Base-by-base conservation (phyloP, 2,797 vertebrate genomes). In the Ceyx erithaca region DNA sequence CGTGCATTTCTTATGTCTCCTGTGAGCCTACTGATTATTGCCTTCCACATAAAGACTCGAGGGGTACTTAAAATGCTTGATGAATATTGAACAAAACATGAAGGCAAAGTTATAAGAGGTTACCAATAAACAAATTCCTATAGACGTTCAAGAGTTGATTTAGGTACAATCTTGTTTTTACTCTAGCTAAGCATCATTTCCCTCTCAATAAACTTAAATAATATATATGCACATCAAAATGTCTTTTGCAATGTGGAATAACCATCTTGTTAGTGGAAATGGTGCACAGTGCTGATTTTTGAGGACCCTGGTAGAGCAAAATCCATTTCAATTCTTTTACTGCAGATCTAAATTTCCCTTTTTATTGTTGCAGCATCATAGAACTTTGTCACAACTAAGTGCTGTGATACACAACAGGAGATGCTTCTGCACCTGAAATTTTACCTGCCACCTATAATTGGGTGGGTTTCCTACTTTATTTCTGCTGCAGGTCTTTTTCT, bases 151-250 rank as follows among this genome's bases (percentile, higher is more conserved):
- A n/a, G n/a, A 40, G 33, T 5, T 94, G 79, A 78, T 86, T 90
- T 68, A 86, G 61, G 43, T 31, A 49, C 55, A 78, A 4, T 80
- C 64, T 46, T 80, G 33, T 46, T 94, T 92, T 89, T 13, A 33
- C 43, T 82, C 58, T 46, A 58, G 52, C 89, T 85, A 63, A 81
- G 66, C 79, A 73, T 78, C 37, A 3, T 80, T 92, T 92, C 73
- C 64, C 35, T 80, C 76, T 89, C 92, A 43, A 30, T 86, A 86
- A 84, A 40, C 19, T 80, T 95, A 90, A 89, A 84, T 82, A 91
- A 95, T 37, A 40, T 33, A 86, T 80, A 68, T 52, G 68, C 62
- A 75, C 90, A 89, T 95, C 79, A 72, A 90, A 95, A 94, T 51
- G 62, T 52, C 90, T 90, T 22, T 8, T 81, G 51, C 64, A 59